Conservation (phyloP, 1,140 invertebrate species). For the Anoplolepis gracilipes region DNA sequence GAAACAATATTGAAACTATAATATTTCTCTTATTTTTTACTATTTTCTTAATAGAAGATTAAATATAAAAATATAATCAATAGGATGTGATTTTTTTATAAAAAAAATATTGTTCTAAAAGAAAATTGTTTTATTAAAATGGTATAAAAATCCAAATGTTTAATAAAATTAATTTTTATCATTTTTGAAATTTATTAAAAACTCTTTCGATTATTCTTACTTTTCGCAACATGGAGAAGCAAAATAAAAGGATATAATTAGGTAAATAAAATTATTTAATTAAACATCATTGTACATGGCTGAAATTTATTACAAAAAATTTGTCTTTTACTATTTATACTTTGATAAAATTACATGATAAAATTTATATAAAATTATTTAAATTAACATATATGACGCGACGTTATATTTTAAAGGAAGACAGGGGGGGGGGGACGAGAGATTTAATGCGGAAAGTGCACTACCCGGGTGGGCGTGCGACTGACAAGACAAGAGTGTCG, state of each 20-base stretch:
- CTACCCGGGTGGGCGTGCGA: constrained; percentile 45
- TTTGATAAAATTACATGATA: not conserved
- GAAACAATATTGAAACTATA: not conserved
- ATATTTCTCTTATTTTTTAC: not conserved
- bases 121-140: not conserved
- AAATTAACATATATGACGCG: not conserved
- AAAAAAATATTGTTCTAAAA: not conserved
- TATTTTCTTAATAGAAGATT: not conserved
- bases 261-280: not conserved
- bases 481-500: constrained; percentile 50
- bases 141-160: not conserved
- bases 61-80: no score
- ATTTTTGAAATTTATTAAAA: not conserved
- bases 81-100: not conserved
- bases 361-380: not conserved
- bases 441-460: constrained; percentile 22
- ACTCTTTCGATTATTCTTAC: not conserved
- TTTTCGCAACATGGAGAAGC: not conserved
- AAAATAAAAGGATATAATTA: not conserved
- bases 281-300: not conserved
- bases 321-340: no score
- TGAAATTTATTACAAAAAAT: not conserved
- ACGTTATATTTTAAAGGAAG: not conserved
- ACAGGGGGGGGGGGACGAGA: no score
- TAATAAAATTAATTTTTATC: not conserved